Evolutionary conservation across 2,113 vertebrate genomes (phyloP).

Genomic region (Trochalopteron elliotii): DNA sequence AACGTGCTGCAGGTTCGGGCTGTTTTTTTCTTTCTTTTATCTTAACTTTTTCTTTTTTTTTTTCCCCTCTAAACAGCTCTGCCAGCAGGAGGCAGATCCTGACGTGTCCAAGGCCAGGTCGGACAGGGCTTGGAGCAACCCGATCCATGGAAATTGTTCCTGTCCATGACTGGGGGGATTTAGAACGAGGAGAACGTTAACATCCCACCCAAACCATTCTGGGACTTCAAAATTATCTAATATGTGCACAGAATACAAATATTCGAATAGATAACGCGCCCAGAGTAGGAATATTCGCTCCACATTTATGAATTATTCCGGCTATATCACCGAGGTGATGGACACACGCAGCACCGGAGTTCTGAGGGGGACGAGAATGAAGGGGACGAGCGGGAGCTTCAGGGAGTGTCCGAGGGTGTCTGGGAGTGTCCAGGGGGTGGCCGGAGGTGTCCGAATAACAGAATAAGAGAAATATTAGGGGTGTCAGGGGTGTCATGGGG

Average conservation of each 20-base stretch:
- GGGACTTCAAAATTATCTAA: background rate
- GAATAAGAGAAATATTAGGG: too few relatives aligned
- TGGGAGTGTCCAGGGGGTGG: too few relatives aligned
- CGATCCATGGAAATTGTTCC: background rate
- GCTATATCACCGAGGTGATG: rapidly evolving
- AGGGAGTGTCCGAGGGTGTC: too few relatives aligned
- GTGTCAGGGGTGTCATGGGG: too few relatives aligned
- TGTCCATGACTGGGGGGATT: rapidly evolving
- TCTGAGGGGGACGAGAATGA: background rate
- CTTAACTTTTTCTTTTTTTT: background rate
- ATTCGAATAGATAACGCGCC: rapidly evolving
- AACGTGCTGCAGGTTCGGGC: background rate
- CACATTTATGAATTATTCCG: background rate
- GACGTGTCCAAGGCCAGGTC: background rate
- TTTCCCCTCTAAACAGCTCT: rapidly evolving
- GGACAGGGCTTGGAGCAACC: background rate
- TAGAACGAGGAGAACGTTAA: background rate
- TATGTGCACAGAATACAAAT: rapidly evolving
- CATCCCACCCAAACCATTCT: background rate
- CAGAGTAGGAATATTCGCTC: too few relatives aligned
- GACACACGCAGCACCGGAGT: rapidly evolving
- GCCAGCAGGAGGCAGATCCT: background rate
- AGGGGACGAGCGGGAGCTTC: too few relatives aligned
- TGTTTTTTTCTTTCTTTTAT: rapidly evolving
- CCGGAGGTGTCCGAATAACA: too few relatives aligned